These are phyloP conservation scores for Galago senegalensis DNA, from an alignment of 2,797 vertebrate genomes.

Conservation along the genomic window DNA sequence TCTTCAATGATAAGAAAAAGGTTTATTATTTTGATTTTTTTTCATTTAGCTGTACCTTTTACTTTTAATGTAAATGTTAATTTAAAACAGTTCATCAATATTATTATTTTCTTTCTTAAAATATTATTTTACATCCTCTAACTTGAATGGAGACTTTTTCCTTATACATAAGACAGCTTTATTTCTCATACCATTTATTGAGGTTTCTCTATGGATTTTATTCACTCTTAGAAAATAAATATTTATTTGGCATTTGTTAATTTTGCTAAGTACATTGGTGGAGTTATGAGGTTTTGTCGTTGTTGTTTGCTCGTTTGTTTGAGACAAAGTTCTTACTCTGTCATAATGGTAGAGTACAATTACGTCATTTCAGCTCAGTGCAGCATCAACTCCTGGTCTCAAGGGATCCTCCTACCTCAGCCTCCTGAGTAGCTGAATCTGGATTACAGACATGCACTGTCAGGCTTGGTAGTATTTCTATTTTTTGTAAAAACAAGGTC, in stretches of 20 bases:
- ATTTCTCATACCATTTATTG: neutral
- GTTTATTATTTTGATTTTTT: neutral
- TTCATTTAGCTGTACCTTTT: neutral
- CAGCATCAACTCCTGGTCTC: neutral
- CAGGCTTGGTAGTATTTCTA: neutral
- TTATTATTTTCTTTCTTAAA: neutral
- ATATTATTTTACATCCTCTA: neutral
- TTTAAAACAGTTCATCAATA: neutral
- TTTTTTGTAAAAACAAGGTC: neutral
- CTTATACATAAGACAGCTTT: neutral
- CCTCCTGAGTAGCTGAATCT: neutral
- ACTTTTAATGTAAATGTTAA: conserved; percentile 16
- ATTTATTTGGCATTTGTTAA: neutral
- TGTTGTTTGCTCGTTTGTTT: neutral
- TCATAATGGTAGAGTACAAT: neutral
- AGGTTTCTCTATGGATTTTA: neutral
- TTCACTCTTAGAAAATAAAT: neutral
- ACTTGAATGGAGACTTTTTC: neutral
- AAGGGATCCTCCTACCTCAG: neutral
- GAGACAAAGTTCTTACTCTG: neutral
- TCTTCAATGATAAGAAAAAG: neutral
- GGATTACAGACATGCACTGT: neutral
- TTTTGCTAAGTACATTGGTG: neutral
- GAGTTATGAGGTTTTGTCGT: neutral
- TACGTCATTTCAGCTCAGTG: neutral